These are phyloP conservation scores for Psilanteris sp. DNA, from an alignment of 1,140 invertebrate genomes.

Conservation along the genomic window DNA sequence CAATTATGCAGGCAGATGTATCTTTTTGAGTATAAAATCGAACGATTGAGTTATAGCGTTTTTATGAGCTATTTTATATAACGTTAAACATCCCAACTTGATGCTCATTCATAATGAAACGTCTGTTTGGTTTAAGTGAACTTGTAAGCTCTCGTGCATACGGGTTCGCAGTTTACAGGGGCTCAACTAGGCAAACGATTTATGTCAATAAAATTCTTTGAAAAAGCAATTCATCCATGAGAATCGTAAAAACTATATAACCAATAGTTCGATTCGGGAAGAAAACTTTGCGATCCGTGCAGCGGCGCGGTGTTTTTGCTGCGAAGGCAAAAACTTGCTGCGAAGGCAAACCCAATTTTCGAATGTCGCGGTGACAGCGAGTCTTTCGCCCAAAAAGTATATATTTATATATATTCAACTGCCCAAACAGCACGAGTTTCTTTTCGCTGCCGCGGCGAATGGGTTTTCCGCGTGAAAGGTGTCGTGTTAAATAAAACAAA, in stretches of 20 bases:
- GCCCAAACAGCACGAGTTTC: conserved; percentile 3
- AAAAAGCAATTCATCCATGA: background rate
- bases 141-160: too few relatives aligned
- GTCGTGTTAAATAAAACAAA: conserved; percentile 2
- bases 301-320: conserved; percentile 2
- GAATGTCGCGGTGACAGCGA: conserved; percentile 6
- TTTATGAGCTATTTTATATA: too few relatives aligned
- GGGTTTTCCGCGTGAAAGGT: conserved; percentile 20
- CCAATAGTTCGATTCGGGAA: conserved; percentile 32
- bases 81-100: too few relatives aligned
- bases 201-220: too few relatives aligned
- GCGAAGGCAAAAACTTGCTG: conserved; percentile 1
- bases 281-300: conserved; percentile 12
- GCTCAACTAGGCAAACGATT: too few relatives aligned
- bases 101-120: too few relatives aligned
- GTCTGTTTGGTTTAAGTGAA: too few relatives aligned
- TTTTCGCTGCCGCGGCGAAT: conserved; percentile 12
- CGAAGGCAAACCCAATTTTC: background rate
- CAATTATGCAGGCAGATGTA: conserved; percentile 12
- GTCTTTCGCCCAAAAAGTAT: conserved; percentile 12
- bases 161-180: too few relatives aligned
- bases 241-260: conserved; percentile 28
- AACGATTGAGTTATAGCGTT: conserved; percentile 27
- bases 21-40: conserved; percentile 19
- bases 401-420: conserved; percentile 34